phyloP scores from a whole-genome alignment of 2,797 vertebrate species.

The Lophius americanus region DNA sequence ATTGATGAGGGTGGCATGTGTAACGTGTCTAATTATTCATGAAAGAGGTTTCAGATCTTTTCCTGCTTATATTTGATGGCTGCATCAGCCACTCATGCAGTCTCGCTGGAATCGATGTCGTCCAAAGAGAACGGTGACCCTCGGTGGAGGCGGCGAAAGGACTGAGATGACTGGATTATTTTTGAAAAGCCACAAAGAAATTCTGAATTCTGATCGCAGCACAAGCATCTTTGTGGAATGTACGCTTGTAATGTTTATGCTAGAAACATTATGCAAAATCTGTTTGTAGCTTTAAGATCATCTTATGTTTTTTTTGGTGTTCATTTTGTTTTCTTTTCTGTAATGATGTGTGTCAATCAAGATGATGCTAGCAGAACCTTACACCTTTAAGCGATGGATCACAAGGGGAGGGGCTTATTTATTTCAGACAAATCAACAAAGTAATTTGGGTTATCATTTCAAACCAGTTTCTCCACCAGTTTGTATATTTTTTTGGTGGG shows the following conservation, averaged over 20 bases:
- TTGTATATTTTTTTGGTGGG: constrained; percentile 12
- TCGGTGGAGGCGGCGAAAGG: constrained; percentile 58
- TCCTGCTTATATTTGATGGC: constrained; percentile 74
- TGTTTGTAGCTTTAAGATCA: constrained; percentile 78
- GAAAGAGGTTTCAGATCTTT: constrained; percentile 57
- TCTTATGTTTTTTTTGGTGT: constrained; percentile 50
- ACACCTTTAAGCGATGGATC: constrained; percentile 58
- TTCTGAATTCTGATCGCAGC: constrained; percentile 67
- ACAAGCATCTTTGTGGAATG: constrained; percentile 81
- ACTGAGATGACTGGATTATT: constrained; percentile 42
- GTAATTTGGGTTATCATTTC: constrained; percentile 49
- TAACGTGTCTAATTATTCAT: constrained; percentile 65
- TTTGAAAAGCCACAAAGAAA: constrained; percentile 74
- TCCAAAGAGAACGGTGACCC: constrained; percentile 73
- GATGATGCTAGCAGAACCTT: constrained; percentile 60
- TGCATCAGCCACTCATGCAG: constrained; percentile 80
- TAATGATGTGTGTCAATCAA: constrained; percentile 55
- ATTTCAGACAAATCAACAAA: constrained; percentile 67
- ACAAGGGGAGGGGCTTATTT: constrained; percentile 76
- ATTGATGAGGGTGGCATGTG: constrained; percentile 63
- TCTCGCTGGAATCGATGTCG: constrained; percentile 66
- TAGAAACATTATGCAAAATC: constrained; percentile 81
- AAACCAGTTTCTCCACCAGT: constrained; percentile 44
- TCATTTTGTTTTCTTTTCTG: constrained; percentile 24
- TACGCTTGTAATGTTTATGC: constrained; percentile 73